These are phyloP conservation scores for Aspidiotus destructor DNA, from an alignment of 2,888 invertebrate species.

Conservation along the genomic window DNA sequence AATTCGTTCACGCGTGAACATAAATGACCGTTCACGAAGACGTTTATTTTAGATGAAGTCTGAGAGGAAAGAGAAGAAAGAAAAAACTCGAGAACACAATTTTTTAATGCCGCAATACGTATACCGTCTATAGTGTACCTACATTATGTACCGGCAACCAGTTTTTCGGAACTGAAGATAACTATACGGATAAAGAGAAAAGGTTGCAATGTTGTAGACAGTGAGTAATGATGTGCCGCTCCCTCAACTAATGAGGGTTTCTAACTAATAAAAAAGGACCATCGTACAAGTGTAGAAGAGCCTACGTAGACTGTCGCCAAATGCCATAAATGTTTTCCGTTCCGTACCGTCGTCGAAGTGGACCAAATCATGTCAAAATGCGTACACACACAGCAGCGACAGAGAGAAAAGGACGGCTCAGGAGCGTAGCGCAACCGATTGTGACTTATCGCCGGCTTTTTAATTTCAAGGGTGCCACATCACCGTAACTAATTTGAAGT, in stretches of 20 bases:
- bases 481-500: constrained; percentile 31
- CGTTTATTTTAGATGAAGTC: too few relatives aligned
- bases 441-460: constrained; percentile 18
- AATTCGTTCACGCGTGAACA: too few relatives aligned
- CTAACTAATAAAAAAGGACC: constrained; percentile 24
- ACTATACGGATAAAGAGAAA: too few relatives aligned
- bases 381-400: background rate
- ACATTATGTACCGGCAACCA: too few relatives aligned
- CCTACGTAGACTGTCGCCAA: constrained; percentile 24
- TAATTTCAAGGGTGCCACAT: constrained; percentile 21
- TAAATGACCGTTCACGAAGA: too few relatives aligned
- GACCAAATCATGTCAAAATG: background rate
- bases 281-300: constrained; percentile 20
- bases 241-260: constrained; percentile 28
- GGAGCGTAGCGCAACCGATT: background rate
- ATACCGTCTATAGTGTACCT: too few relatives aligned
- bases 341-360: background rate
- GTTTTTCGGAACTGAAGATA: too few relatives aligned
- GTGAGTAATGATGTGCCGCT: constrained; percentile 28
- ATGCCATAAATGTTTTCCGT: constrained; percentile 25
- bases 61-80: too few relatives aligned
- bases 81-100: too few relatives aligned
- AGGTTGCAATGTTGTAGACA: background rate
- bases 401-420: background rate
- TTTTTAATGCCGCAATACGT: too few relatives aligned